Evolutionary conservation across 2,888 invertebrate genomes (phyloP), one percentile per base, ranked within the genome.

Genomic region (Sarcophaga subvicina): DNA sequence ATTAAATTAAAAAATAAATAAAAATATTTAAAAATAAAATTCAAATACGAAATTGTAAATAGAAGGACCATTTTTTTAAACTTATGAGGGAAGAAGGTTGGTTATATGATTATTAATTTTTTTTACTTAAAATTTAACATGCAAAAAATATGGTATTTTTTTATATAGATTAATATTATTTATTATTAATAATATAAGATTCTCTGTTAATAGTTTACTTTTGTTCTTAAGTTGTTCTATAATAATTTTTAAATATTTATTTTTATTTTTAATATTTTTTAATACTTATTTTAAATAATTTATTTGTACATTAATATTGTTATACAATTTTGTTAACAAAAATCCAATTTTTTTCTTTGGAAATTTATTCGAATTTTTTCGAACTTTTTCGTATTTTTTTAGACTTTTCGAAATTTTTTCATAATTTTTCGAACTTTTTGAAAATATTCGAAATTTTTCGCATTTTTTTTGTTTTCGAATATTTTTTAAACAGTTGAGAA

Each of bases 251-350:
- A 6, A 45, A 25, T 67, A n/a, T 20, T 54, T 10, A 10, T 49
- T 60, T 69, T 70, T 20, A 20, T 67, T 49, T 49, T 49, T 49
- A 11, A 49, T 14, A 22, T 60, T 63, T 59, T 76, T 47, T 83
- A 73, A 80, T 62, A 54, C 69, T 70, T 49, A 25, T 69, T 3
- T 63, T 69, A 60, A 79, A 64, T 80, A 54, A 70, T 71, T 86
- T 83, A 81, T 87, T 87, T 87, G 83, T 87, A 87, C 87, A 87
- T 87, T 81, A 84, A 87, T 76, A 81, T 79, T 81, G 27, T 83
- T 83, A 81, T 20, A 70, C 69, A 83, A 54, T 14, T 73, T 73
- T 83, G 27, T 83, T 81, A 64, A 37, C 37, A 37, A 37, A 37
- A 10, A 45, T 66, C 59, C 27, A n/a, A 47, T 5, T 22, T 66